A percentile compares a stretch with the other conserved stretches of the same genome.
phyloP scores from a whole-genome alignment of 2,113 vertebrate species.

The Mormyrus iriodes region DNA sequence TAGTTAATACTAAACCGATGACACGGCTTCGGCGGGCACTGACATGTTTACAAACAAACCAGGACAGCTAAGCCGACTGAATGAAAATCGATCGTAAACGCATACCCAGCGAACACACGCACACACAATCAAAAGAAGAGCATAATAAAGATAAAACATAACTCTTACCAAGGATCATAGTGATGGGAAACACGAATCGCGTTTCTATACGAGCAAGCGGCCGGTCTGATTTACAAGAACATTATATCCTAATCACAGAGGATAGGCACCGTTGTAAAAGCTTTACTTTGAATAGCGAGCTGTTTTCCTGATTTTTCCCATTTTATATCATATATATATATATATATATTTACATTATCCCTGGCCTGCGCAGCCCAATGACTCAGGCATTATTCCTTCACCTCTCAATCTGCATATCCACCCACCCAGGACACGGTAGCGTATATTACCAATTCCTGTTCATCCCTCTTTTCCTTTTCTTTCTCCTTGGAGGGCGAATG shows the following conservation, averaged over 20 bases:
- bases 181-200: background rate
- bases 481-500: conserved; percentile 59
- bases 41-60: background rate
- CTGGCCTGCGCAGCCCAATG: conserved; percentile 44
- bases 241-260: background rate
- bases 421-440: background rate
- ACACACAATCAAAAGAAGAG: background rate
- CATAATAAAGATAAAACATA: background rate
- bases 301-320: background rate
- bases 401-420: background rate
- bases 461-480: conserved; percentile 60
- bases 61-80: background rate
- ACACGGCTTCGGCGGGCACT: background rate
- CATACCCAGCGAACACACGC: background rate
- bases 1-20: background rate
- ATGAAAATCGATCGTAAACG: background rate
- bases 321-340: no score
- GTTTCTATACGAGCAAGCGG: background rate
- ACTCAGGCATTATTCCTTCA: conserved; percentile 60
- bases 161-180: background rate
- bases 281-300: background rate
- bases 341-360: background rate
- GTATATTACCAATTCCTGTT: conserved; percentile 60
- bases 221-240: background rate
- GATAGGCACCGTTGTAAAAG: background rate